Base-by-base conservation (phyloP, 2,797 vertebrate genomes). In the Eleutherodactylus coqui region DNA sequence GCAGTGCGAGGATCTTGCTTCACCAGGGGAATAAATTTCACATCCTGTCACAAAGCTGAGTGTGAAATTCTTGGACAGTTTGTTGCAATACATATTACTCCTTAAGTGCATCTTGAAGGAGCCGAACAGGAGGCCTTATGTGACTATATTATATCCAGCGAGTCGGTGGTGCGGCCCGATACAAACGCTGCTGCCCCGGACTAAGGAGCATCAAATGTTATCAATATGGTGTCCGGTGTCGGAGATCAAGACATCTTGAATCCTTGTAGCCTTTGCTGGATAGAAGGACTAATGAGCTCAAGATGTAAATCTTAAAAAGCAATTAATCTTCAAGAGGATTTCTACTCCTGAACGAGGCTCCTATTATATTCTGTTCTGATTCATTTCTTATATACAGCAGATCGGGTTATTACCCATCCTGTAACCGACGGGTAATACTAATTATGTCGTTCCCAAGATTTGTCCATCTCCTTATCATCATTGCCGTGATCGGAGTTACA, bases 1-100 rank as follows among this genome's bases (percentile, higher is more conserved):
- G 53, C 11, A 49, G 24, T 5, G 53, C 34, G 19, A 82, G 16
- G 49, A 36, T 73, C 21, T 55, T 75, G 1, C 72, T 17, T n/a
- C 72, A 75, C 41, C 38, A 16, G n/a, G 72, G 43, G 43, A 49
- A 75, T 45, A 49, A 6, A 47, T 49, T 47, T 73, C 80, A 38
- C 34, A 82, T 82, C 36, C 45, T 29, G 72, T 32, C 72, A 47
- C 38, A 72, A 53, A 82, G 67, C 45, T 17, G 7, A 73, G 45
- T 24, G 69, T 41, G 24, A 73, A 55, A 58, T 82, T 73, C 29
- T 29, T 13, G 49, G 80, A 38, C 34, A n/a, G 62, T 53, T 69
- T 51, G 32, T 7, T 16, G 67, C 29, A 58, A 36, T 51, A 29
- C n/a, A 51, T 45, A 32, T 70, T 29, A 13, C 14, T 16, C 3